phyloP scores from a whole-genome alignment of 2,113 vertebrate species.

The Sander vitreus region DNA sequence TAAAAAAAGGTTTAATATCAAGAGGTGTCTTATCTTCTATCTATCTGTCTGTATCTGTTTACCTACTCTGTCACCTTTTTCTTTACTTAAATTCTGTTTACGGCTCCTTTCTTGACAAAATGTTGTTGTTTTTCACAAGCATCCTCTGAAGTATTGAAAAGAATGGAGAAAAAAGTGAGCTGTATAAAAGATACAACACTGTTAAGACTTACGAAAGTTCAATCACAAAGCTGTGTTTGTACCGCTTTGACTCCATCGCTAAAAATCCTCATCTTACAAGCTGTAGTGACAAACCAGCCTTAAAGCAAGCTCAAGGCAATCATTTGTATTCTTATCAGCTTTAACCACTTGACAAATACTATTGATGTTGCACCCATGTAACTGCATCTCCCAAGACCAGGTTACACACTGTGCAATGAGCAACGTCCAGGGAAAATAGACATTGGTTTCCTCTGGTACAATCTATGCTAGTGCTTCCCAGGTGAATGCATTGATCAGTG shows the following conservation, averaged over 20 bases:
- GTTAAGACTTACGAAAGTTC: slow-evolving; percentile 33
- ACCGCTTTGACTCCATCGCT: slow-evolving; percentile 52
- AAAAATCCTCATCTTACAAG: slow-evolving; percentile 53
- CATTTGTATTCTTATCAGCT: slow-evolving; percentile 75
- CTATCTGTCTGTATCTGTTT: neutral
- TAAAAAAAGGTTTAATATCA: slow-evolving; percentile 27
- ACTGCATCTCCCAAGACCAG: slow-evolving; percentile 48
- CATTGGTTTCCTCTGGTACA: slow-evolving; percentile 45
- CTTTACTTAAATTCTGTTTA: neutral
- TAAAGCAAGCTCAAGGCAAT: slow-evolving; percentile 69
- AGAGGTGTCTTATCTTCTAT: neutral
- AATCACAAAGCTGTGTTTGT: slow-evolving; percentile 51
- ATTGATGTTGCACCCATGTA: slow-evolving; percentile 68
- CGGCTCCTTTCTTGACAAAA: neutral
- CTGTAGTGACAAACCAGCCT: slow-evolving; percentile 60
- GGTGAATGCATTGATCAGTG: slow-evolving; percentile 42
- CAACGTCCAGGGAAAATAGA: slow-evolving; percentile 40
- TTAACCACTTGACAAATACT: slow-evolving; percentile 72
- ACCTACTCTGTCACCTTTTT: neutral
- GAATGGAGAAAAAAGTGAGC: neutral
- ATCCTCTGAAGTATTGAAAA: neutral
- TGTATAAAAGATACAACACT: slow-evolving; percentile 8
- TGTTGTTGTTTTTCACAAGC: neutral
- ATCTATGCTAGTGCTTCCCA: slow-evolving; percentile 26
- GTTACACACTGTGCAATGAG: slow-evolving; percentile 19